Percentiles rank a stretch among this genome's conserved stretches.
These are phyloP conservation scores for Leptocoma aspasia DNA, from an alignment of 2,113 vertebrate species.

Conservation along the genomic window DNA sequence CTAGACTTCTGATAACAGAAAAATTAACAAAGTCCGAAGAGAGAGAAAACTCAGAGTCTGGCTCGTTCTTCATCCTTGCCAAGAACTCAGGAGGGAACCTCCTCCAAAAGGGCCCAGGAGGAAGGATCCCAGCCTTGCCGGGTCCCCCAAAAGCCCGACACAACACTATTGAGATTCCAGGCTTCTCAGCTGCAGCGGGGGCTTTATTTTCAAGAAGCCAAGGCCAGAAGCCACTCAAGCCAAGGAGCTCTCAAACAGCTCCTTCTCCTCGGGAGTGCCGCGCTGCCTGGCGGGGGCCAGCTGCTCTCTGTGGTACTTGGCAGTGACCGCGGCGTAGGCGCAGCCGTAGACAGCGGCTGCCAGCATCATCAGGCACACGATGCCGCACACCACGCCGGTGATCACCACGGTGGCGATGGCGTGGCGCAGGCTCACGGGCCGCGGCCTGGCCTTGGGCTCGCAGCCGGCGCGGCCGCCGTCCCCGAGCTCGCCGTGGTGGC, in stretches of 20 bases:
- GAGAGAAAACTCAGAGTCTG: too few relatives aligned
- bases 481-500: neutral
- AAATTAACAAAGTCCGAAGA: too few relatives aligned
- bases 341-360: slow-evolving; percentile 91
- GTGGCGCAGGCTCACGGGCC: slow-evolving; percentile 84
- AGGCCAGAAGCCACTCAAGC: slow-evolving; percentile 64
- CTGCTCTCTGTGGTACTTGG: slow-evolving; percentile 80
- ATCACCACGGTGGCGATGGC: slow-evolving; percentile 92
- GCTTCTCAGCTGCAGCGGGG: neutral
- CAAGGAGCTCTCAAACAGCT: slow-evolving; percentile 73
- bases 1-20: too few relatives aligned
- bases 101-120: too few relatives aligned
- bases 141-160: too few relatives aligned
- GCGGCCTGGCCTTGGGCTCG: slow-evolving; percentile 79
- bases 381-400: slow-evolving; percentile 90
- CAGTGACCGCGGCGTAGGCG: slow-evolving; percentile 89
- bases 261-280: slow-evolving; percentile 71
- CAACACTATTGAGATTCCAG: neutral
- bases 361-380: slow-evolving; percentile 96
- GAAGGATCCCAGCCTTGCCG: too few relatives aligned
- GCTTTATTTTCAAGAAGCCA: neutral
- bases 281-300: slow-evolving; percentile 38
- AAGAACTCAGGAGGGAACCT: too few relatives aligned
- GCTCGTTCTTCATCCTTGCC: too few relatives aligned
- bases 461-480: slow-evolving; percentile 67